A percentile compares a stretch with the other conserved stretches of the same genome.
phyloP scores from a whole-genome alignment of 2,888 invertebrate genomes.

The Aquatica leii region DNA sequence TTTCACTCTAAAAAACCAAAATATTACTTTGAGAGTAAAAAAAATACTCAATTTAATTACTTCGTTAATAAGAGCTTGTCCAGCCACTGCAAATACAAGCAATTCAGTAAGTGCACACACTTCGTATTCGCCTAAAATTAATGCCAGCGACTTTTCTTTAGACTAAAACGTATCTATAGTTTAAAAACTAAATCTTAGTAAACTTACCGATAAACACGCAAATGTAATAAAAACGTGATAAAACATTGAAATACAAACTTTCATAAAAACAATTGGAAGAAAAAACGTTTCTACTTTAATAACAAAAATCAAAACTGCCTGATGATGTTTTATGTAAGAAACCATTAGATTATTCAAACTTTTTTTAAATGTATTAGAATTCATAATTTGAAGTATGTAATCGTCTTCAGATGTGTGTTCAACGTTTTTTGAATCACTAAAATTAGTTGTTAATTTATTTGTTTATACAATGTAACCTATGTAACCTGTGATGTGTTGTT shows the following conservation, averaged over 20 bases:
- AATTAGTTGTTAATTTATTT: not conserved
- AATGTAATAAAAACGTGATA: conserved; percentile 25
- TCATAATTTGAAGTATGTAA: conserved; percentile 1
- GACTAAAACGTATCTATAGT: conserved; percentile 18
- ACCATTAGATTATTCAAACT: conserved; percentile 10
- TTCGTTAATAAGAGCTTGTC: conserved; percentile 19
- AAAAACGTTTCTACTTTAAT: conserved; percentile 18
- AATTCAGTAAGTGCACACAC: conserved; percentile 20
- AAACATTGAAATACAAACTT: conserved; percentile 23
- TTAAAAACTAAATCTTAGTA: too few relatives aligned
- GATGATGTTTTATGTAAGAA: conserved; percentile 23
- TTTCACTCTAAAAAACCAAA: conserved; percentile 20
- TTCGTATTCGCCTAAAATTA: conserved; percentile 21
- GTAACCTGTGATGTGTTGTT: too few relatives aligned
- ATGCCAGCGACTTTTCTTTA: conserved; percentile 10
- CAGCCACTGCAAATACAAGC: conserved; percentile 19
- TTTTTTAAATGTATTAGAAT: conserved; percentile 11
- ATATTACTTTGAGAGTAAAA: not conserved
- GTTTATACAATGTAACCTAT: too few relatives aligned
- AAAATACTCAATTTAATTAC: too few relatives aligned
- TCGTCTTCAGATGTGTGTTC: not conserved
- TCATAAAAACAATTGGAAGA: conserved; percentile 24
- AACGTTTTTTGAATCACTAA: not conserved
- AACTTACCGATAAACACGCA: conserved; percentile 21
- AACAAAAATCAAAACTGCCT: conserved; percentile 17